Evolutionary conservation across 2,888 invertebrate species (phyloP).

Genomic region (Neoaliturus tenellus): DNA sequence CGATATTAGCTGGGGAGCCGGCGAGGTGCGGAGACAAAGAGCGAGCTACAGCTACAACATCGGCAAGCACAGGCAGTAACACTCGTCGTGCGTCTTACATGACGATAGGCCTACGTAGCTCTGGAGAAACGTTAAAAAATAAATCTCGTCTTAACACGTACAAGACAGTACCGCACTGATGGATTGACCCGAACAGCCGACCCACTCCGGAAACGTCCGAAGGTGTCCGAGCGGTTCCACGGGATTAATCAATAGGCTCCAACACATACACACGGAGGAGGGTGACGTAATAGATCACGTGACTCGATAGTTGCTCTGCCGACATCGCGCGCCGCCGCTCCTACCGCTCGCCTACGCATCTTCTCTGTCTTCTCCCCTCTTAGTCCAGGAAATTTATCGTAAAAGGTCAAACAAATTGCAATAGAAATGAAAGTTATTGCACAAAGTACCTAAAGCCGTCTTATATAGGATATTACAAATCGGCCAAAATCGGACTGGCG

Average conservation of each 20-base stretch:
- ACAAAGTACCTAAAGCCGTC: too few relatives aligned
- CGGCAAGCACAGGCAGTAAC: background rate
- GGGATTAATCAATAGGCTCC: background rate
- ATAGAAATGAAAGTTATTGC: too few relatives aligned
- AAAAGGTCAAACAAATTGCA: too few relatives aligned
- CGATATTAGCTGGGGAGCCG: background rate
- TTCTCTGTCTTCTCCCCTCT: too few relatives aligned
- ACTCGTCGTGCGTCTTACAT: background rate
- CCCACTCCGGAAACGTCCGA: constrained; percentile 19
- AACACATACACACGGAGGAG: background rate
- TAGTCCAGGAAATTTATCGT: too few relatives aligned
- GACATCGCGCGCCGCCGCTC: background rate
- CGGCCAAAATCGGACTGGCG: too few relatives aligned
- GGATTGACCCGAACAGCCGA: constrained; percentile 34
- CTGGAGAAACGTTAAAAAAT: background rate
- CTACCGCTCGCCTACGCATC: too few relatives aligned
- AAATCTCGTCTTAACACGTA: constrained; percentile 12
- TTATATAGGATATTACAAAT: too few relatives aligned
- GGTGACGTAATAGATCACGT: constrained; percentile 25
- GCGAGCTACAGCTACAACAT: too few relatives aligned
- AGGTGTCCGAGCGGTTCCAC: background rate
- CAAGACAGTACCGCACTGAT: constrained; percentile 25
- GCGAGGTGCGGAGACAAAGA: background rate
- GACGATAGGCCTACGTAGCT: background rate
- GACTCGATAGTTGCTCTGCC: background rate